Percentiles rank a stretch among this genome's conserved stretches.
These are phyloP conservation scores for Salvelinus fontinalis DNA, from an alignment of 2,113 vertebrate species.

Conservation along the genomic window DNA sequence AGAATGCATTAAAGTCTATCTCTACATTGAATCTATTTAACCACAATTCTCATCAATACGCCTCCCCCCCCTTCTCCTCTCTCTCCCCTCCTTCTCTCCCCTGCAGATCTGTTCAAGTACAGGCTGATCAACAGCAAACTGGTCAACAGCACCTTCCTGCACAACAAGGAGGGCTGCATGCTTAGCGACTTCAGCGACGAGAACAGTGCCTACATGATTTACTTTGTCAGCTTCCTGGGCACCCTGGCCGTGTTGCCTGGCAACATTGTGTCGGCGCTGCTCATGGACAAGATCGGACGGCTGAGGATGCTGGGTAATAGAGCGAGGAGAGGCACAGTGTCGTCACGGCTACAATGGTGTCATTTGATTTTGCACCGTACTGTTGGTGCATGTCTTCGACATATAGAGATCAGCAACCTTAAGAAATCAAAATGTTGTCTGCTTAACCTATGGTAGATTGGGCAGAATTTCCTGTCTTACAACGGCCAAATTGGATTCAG, in stretches of 20 bases:
- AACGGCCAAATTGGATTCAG: neutral
- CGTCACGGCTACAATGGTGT: too few relatives aligned
- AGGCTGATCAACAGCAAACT: conserved; percentile 88
- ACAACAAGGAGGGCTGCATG: conserved; percentile 96
- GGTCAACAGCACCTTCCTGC: conserved; percentile 94
- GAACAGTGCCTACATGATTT: conserved; percentile 98
- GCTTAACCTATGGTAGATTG: neutral
- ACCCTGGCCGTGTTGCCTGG: conserved; percentile 93
- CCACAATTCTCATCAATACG: neutral
- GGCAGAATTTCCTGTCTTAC: neutral
- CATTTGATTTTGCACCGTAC: neutral
- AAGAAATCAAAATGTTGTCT: neutral
- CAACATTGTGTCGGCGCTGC: conserved; percentile 94
- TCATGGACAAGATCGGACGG: conserved; percentile 98
- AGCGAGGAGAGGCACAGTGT: neutral
- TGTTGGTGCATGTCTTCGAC: neutral
- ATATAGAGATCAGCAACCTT: too few relatives aligned
- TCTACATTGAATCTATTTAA: neutral
- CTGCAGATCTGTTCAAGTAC: conserved; percentile 92
- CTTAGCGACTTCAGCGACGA: conserved; percentile 90
- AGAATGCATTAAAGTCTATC: neutral
- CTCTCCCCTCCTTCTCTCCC: neutral
- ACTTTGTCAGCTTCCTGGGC: conserved; percentile 97
- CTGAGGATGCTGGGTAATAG: conserved; percentile 91
- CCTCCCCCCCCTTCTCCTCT: neutral